Evolutionary conservation across 1,140 invertebrate genomes (phyloP).

Genomic region (Aricia agestis): DNA sequence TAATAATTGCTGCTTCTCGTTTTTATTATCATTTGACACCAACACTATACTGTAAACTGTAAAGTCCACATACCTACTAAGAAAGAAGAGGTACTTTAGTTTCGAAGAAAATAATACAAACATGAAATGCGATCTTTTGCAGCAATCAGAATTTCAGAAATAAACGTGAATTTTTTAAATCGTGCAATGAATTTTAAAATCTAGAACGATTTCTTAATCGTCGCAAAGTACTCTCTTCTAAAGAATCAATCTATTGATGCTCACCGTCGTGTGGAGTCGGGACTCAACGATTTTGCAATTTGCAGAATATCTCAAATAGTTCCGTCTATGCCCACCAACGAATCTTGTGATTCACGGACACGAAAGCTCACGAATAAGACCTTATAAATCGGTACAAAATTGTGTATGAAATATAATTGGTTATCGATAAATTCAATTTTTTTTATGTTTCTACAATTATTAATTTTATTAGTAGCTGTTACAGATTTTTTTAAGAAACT

Average conservation of each 20-base stretch:
- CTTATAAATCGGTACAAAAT: neutral
- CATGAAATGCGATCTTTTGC: neutral
- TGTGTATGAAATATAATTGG: too few species aligned
- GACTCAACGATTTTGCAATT: constrained; percentile 57
- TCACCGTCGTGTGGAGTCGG: constrained; percentile 41
- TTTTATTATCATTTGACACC: too few species aligned
- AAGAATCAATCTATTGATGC: constrained; percentile 34
- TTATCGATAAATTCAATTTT: too few species aligned
- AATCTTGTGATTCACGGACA: constrained; percentile 31
- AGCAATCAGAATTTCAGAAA: neutral
- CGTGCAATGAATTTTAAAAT: neutral
- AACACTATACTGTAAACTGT: too few species aligned
- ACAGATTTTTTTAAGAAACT: too few species aligned
- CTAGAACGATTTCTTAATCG: constrained; percentile 3
- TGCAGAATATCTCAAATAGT: constrained; percentile 66
- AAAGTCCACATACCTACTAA: too few species aligned
- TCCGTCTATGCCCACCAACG: constrained; percentile 58
- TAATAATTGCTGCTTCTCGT: too few species aligned
- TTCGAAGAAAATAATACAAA: too few species aligned
- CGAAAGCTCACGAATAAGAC: neutral
- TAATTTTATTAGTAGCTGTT: too few species aligned
- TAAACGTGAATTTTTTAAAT: neutral
- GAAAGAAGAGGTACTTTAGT: too few species aligned
- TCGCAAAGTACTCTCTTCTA: constrained; percentile 18
- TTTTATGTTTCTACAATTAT: too few species aligned